Evolutionary conservation across 2,888 invertebrate species (phyloP), one percentile per base, ranked within the genome.

Genomic region (Tinea pellionella): DNA sequence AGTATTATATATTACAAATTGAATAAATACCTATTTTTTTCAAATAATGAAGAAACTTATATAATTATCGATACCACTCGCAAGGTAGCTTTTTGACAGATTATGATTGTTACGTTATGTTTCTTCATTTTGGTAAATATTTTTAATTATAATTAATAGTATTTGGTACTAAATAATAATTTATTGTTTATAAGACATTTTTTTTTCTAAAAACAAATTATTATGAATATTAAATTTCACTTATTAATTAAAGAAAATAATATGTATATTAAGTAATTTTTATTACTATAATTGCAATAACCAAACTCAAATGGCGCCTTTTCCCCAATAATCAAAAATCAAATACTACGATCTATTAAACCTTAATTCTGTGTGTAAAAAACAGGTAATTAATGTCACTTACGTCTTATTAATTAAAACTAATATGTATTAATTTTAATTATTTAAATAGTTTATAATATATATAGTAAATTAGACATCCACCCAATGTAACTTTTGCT

Each of bases 401-500:
- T 24, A 24, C 24, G 24, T 24, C 6, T 24, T 24, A 24, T 24
- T 3, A 24, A 24, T 6, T 3, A 24, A 24, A 3, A 24, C 6
- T 24, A 3, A 24, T 24, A 24, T 24, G 6, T 24, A 24, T 8
- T 4, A 2, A 41, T 41, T 41, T 41, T 12, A 32, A 32, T 16
- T 11, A 65, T 66, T 74, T 80, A 65, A 75, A 75, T 59, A 76
- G 63, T 66, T 77, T 83, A 61, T 69, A 63, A 65, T 86, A 88
- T 12, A 88, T 53, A 61, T 80, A 75, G 64, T 73, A 74, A 16
- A 70, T 15, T n/a, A 61, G 74, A 16, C 68, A 57, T 8, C 63
- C 60, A 66, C 74, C 62, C 65, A 81, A 65, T 13, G 88, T 88
- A 13, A 72, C 79, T 69, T 88, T 87, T 11, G 88, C 69, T 43